phyloP scores from a whole-genome alignment of 2,888 invertebrate species.

The Physocephala rufipes region DNA sequence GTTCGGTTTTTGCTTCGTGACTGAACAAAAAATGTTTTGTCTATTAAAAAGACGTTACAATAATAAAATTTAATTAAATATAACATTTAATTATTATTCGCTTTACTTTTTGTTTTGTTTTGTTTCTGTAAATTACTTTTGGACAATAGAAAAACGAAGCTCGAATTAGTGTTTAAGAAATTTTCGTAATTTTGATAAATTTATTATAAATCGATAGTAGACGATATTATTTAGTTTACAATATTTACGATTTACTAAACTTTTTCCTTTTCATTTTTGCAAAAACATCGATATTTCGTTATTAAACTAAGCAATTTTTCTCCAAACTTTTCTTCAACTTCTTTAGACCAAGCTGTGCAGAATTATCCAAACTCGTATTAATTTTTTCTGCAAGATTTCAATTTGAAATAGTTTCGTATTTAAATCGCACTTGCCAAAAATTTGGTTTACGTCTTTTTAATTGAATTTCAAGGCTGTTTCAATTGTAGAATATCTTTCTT shows the following conservation, averaged over 20 bases:
- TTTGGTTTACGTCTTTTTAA: neutral
- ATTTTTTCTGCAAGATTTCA: neutral
- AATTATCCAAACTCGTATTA: neutral
- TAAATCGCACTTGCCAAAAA: constrained; percentile 2
- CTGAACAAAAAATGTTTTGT: neutral
- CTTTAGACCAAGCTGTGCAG: constrained; percentile 3
- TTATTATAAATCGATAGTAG: neutral
- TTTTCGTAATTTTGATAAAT: too few relatives aligned
- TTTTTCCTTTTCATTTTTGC: neutral
- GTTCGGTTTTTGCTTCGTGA: neutral
- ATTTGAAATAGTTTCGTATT: neutral
- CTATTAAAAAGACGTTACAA: neutral
- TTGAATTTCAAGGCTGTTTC: constrained; percentile 49
- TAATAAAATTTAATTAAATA: neutral
- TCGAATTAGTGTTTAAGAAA: too few relatives aligned
- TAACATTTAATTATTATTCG: too few relatives aligned
- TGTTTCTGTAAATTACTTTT: neutral
- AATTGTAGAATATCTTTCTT: constrained; percentile 61
- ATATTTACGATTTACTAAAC: neutral
- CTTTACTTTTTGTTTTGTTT: neutral
- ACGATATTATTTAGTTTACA: neutral
- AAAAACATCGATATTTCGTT: constrained; percentile 3
- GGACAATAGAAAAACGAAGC: neutral
- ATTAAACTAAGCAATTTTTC: neutral
- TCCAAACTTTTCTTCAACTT: neutral